A percentile compares a stretch with the other conserved stretches of the same genome.
Conservation (phyloP, 1,140 invertebrate species). For the Probaryconus sp. region DNA sequence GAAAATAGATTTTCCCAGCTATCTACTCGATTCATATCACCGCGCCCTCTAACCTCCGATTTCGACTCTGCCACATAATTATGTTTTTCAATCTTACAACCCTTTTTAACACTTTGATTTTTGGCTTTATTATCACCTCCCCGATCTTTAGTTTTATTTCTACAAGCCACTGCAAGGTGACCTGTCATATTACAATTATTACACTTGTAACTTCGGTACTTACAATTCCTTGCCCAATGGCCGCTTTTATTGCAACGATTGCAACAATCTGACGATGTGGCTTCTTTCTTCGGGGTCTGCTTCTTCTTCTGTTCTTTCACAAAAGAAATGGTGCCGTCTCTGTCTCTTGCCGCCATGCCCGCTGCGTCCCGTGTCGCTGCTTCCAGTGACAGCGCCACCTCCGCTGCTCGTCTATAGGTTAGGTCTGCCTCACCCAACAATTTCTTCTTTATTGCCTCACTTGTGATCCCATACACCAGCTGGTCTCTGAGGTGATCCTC, state of each 20-base stretch:
- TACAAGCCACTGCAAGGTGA: slow-evolving; percentile 8
- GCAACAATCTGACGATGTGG: slow-evolving; percentile 1
- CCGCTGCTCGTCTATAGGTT: slow-evolving; percentile 6
- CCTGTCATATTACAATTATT: slow-evolving; percentile 17
- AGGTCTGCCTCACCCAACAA: slow-evolving; percentile 14
- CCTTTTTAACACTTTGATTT: too few relatives aligned
- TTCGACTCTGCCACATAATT: too few relatives aligned
- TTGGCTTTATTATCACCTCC: too few relatives aligned
- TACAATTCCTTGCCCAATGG: slow-evolving; percentile 1
- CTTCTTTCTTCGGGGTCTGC: too few relatives aligned
- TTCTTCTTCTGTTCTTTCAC: too few relatives aligned
- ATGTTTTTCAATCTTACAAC: too few relatives aligned
- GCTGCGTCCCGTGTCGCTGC: slow-evolving; percentile 14
- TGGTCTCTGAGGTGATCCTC: slow-evolving; percentile 36
- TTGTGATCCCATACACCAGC: slow-evolving; percentile 20
- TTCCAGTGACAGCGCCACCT: slow-evolving; percentile 14
- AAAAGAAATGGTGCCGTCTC: too few relatives aligned
- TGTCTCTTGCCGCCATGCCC: too few relatives aligned
- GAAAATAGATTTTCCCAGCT: too few relatives aligned
- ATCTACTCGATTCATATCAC: too few relatives aligned
- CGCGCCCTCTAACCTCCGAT: too few relatives aligned
- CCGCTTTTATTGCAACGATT: slow-evolving; percentile 14
- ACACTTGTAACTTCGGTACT: slow-evolving; percentile 12
- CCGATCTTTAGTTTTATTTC: slow-evolving; percentile 9
- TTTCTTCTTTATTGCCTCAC: slow-evolving; percentile 20